Evolutionary conservation across 2,888 invertebrate genomes (phyloP).

Genomic region (Tryphoninae sp.): DNA sequence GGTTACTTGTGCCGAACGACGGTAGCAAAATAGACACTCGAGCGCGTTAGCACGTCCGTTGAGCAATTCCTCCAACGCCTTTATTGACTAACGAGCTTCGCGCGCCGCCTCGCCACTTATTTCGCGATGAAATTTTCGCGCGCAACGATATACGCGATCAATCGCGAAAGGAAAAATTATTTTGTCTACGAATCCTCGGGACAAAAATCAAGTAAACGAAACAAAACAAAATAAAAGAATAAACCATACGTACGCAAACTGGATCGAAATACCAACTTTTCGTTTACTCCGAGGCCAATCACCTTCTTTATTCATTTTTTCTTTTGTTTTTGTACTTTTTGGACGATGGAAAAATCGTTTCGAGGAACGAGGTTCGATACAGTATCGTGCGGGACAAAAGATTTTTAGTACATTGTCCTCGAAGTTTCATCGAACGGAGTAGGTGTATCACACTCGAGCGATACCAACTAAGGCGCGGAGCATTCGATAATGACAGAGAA

Average conservation of each 20-base stretch:
- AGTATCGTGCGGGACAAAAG: constrained; percentile 16
- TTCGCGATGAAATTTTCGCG: constrained; percentile 32
- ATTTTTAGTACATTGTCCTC: constrained; percentile 48
- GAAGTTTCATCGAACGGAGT: constrained; percentile 36
- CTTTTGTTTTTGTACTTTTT: neutral
- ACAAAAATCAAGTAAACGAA: no score
- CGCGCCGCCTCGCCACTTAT: constrained; percentile 7
- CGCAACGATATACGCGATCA: neutral
- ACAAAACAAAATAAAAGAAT: no score
- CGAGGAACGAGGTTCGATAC: constrained; percentile 11
- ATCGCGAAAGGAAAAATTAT: neutral
- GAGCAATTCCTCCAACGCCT: constrained; percentile 67
- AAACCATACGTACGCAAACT: no score
- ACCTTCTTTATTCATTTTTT: neutral
- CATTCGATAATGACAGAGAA: constrained; percentile 60
- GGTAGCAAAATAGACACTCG: constrained; percentile 16
- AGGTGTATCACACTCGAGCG: constrained; percentile 30
- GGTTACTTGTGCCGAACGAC: constrained; percentile 46
- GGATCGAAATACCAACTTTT: no score
- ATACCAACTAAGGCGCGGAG: constrained; percentile 54
- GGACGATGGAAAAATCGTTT: neutral
- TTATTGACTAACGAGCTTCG: constrained; percentile 61
- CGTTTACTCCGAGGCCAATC: no score
- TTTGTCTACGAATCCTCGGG: neutral
- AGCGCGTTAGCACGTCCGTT: constrained; percentile 62